Conservation (phyloP, 2,797 vertebrate species). For the Lophotriccus pileatus region DNA sequence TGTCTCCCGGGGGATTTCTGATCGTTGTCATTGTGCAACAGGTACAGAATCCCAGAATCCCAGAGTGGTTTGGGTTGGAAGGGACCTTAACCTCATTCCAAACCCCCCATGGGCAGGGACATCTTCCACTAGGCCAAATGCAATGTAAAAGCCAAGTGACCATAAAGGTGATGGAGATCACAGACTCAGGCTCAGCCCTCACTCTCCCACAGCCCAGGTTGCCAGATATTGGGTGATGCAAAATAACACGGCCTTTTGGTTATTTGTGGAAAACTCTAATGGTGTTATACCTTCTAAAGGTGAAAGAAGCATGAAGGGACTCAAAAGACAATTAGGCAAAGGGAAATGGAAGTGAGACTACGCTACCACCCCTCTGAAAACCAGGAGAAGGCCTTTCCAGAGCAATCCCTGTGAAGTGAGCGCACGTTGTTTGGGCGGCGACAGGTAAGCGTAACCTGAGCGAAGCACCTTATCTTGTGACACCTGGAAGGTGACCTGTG, state of each 20-base stretch:
- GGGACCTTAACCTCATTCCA: neutral
- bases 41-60: neutral
- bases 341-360: neutral
- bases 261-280: neutral
- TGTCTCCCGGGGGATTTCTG: neutral
- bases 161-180: neutral
- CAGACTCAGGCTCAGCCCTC: neutral
- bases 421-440: neutral
- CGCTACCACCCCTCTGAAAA: neutral
- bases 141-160: neutral
- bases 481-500: neutral
- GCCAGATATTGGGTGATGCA: neutral
- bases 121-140: neutral
- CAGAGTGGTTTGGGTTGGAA: neutral
- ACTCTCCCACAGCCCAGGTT: neutral
- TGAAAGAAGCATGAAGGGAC: neutral
- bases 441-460: neutral
- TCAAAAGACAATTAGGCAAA: neutral
- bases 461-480: neutral
- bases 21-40: neutral
- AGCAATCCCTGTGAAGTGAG: rapidly evolving
- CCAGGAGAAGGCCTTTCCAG: neutral
- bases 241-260: neutral
- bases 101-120: neutral
- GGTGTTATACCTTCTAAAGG: neutral